These are phyloP conservation scores for Lepeophtheirus nordmannii DNA, from an alignment of 2,888 invertebrate genomes.

Conservation along the genomic window DNA sequence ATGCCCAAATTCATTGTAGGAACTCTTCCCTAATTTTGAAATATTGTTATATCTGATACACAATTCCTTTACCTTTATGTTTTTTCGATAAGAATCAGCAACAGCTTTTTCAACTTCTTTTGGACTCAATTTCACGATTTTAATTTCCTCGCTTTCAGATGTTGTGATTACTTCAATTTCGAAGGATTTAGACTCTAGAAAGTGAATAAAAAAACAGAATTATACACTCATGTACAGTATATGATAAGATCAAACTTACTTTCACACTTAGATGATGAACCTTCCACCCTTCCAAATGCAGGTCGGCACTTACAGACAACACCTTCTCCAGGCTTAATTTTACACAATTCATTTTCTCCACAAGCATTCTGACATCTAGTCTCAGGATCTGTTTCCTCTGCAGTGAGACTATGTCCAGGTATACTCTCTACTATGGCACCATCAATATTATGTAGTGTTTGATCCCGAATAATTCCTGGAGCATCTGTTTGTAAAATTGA, in stretches of 20 bases:
- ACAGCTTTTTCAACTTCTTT: constrained; percentile 20
- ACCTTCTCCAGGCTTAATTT: constrained; percentile 10
- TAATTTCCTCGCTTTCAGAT: constrained; percentile 21
- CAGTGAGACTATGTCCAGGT: constrained; percentile 19
- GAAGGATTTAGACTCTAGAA: constrained; percentile 19
- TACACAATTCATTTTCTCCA: constrained; percentile 18
- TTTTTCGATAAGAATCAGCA: constrained; percentile 1
- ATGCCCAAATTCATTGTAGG: too few species aligned
- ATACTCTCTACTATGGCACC: constrained; percentile 20
- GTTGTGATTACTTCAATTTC: constrained; percentile 22
- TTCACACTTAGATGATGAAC: constrained; percentile 7
- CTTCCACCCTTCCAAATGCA: constrained; percentile 17
- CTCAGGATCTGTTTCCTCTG: constrained; percentile 22
- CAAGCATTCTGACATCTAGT: constrained; percentile 19
- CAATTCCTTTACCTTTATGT: constrained; percentile 23
- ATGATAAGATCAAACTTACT: constrained; percentile 11
- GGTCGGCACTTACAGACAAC: constrained; percentile 21
- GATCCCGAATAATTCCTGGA: not conserved
- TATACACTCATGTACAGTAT: too few species aligned
- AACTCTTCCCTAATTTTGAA: too few species aligned
- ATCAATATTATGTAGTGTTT: constrained; percentile 1
- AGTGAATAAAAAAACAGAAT: not conserved
- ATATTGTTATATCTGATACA: too few species aligned
- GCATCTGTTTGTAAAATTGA: not conserved
- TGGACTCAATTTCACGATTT: constrained; percentile 20